phyloP scores from a whole-genome alignment of 2,888 invertebrate genomes.

The Drosophila nr. medialis region DNA sequence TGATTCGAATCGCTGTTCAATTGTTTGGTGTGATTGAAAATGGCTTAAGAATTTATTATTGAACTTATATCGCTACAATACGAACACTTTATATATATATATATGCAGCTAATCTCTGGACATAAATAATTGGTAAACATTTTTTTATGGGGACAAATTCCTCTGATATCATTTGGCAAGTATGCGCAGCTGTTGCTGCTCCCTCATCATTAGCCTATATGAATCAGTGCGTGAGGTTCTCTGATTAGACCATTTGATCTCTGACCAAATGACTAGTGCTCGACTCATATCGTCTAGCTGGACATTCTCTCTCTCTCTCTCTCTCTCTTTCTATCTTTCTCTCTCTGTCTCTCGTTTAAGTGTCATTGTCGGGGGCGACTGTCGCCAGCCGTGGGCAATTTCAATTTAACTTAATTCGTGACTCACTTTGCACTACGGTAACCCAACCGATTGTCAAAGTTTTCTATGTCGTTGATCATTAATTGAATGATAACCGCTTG shows the following conservation, averaged over 20 bases:
- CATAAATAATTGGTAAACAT: conserved; percentile 9
- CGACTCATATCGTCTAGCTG: conserved; percentile 26
- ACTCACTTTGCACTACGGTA: conserved; percentile 59
- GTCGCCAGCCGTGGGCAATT: conserved; percentile 32
- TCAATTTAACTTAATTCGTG: conserved; percentile 76
- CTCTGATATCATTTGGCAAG: conserved; percentile 65
- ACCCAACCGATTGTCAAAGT: conserved; percentile 37
- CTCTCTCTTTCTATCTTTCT: background rate
- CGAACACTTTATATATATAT: background rate
- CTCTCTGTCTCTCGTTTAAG: background rate
- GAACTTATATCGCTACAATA: conserved; percentile 66
- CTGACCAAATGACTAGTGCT: conserved; percentile 50
- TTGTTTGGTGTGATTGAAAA: conserved; percentile 82
- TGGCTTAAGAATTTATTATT: conserved; percentile 75
- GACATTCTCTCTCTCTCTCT: background rate
- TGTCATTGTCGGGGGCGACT: conserved; percentile 38
- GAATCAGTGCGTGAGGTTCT: conserved; percentile 73
- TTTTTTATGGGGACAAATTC: conserved; percentile 15
- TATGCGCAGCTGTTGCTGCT: conserved; percentile 51
- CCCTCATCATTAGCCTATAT: conserved; percentile 41
- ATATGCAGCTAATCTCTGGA: conserved; percentile 14
- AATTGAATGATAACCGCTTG: conserved; percentile 63
- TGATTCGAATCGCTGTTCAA: conserved; percentile 79
- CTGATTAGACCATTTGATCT: conserved; percentile 71
- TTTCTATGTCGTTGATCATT: conserved; percentile 40